A percentile compares a stretch with the other conserved stretches of the same genome.
Evolutionary conservation across 2,888 invertebrate species (phyloP).

Genomic region (Aphidius colemani): DNA sequence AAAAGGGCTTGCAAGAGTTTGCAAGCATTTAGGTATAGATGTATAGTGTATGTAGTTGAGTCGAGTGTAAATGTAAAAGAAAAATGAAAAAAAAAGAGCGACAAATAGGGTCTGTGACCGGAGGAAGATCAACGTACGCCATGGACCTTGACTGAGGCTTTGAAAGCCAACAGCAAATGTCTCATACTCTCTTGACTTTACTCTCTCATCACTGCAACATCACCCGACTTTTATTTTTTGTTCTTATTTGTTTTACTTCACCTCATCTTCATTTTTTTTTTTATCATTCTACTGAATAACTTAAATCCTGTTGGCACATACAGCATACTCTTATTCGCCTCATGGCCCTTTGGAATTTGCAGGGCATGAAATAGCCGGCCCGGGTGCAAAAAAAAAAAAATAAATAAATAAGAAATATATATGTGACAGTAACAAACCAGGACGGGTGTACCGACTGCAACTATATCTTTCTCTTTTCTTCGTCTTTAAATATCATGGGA

Average conservation of each 20-base stretch:
- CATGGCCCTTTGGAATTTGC: too few relatives aligned
- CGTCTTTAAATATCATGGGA: too few relatives aligned
- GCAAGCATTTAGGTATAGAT: constrained; percentile 7
- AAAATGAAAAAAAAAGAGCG: constrained; percentile 35
- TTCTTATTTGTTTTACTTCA: constrained; percentile 17
- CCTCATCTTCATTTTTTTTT: constrained; percentile 16
- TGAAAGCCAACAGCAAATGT: constrained; percentile 30
- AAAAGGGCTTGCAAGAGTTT: constrained; percentile 27
- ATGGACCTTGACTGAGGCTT: constrained; percentile 56
- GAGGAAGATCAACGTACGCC: constrained; percentile 57
- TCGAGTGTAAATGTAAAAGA: constrained; percentile 25
- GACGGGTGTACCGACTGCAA: too few relatives aligned
- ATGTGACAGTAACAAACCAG: too few relatives aligned
- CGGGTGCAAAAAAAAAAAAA: too few relatives aligned
- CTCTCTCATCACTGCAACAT: constrained; percentile 27
- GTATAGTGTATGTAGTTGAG: constrained; percentile 29
- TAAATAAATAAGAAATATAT: too few relatives aligned
- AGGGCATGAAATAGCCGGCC: too few relatives aligned
- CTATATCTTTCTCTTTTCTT: too few relatives aligned
- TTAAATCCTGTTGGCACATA: too few relatives aligned
- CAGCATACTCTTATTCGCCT: too few relatives aligned
- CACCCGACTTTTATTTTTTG: constrained; percentile 5
- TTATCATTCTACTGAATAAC: too few relatives aligned
- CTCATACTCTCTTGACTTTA: constrained; percentile 27
- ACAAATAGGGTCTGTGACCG: constrained; percentile 56